These are phyloP conservation scores for Diorhabda elongata DNA, from an alignment of 1,140 invertebrate genomes.

Conservation along the genomic window DNA sequence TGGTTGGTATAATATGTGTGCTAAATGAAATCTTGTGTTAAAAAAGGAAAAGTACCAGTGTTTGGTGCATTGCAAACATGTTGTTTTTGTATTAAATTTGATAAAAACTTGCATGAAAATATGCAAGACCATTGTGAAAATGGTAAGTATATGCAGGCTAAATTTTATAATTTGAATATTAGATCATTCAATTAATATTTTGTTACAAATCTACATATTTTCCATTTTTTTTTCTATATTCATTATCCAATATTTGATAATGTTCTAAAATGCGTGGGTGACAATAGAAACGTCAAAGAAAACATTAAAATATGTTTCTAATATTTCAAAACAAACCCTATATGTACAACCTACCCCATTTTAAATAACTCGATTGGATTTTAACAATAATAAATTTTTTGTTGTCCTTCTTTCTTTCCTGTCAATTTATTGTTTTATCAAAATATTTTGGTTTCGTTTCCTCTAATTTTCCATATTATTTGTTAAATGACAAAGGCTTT, in stretches of 20 bases:
- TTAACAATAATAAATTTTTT: background rate
- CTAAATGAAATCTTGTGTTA: too few species aligned
- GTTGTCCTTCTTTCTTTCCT: background rate
- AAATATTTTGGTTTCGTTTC: constrained; percentile 10
- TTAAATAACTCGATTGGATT: background rate
- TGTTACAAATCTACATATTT: background rate
- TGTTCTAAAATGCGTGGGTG: constrained; percentile 16
- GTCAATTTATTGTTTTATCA: background rate
- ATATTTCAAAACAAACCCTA: background rate
- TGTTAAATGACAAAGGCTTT: background rate
- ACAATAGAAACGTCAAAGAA: constrained; percentile 17
- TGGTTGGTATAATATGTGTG: too few species aligned
- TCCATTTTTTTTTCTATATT: background rate
- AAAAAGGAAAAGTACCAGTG: background rate
- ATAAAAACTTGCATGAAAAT: constrained; percentile 19
- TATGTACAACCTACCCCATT: background rate
- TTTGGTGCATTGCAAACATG: background rate
- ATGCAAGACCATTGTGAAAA: constrained; percentile 32
- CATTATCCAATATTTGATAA: background rate
- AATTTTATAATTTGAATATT: too few species aligned
- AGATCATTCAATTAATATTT: background rate
- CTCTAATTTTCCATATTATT: constrained; percentile 3
- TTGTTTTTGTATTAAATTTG: background rate
- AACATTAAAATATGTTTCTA: constrained; percentile 16
- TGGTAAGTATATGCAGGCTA: constrained; percentile 21